Base-by-base conservation (phyloP, 2,888 invertebrate genomes). In the Nezara viridula region DNA sequence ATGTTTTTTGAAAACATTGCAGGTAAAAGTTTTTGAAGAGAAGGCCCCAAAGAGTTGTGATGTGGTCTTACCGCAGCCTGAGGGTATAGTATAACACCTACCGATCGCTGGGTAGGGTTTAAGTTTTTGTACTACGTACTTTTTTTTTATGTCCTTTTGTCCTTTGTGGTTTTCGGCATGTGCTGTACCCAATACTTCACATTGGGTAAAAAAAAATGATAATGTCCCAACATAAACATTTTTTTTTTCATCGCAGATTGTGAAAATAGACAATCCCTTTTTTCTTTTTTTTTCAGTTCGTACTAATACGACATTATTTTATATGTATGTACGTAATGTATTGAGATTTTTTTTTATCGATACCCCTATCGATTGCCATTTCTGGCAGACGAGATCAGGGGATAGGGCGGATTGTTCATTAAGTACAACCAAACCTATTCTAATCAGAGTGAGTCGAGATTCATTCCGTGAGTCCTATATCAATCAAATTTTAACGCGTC, bases 101-200 rank as follows among this genome's bases (percentile, higher is more conserved):
- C n/a, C 12, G n/a, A 40, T n/a, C 77, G 77, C 77, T 24, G 9
- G 77, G 24, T 77, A 21, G 77, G 77, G 40, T 77, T 44, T 77
- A 19, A 19, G 73, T 77, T 77, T 77, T 77, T 77, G 24, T 77
- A n/a, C n/a, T n/a, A 40, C 44, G 77, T 40, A 37, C 32, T 77
- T 44, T 77, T 77, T 77, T 77, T 77, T 40, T 77, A 9, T 32
- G 73, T 19, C 19, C 73, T 77, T 24, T 66, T 66, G 44, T 24
- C 77, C 77, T 44, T 37, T 37, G 44, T 32, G 44, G 77, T 77
- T 77, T 73, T 77, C 77, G 16, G 77, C 77, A 77, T 40, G 40
- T 77, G 77, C 16, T 77, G 44, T 7, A 77, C 44, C 40, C 37
- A 37, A 77, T 44, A 66, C 66, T 32, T 66, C 16, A 66, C 16